Conservation (phyloP, 1,140 invertebrate genomes). For the Drosophila parabipectinata region DNA sequence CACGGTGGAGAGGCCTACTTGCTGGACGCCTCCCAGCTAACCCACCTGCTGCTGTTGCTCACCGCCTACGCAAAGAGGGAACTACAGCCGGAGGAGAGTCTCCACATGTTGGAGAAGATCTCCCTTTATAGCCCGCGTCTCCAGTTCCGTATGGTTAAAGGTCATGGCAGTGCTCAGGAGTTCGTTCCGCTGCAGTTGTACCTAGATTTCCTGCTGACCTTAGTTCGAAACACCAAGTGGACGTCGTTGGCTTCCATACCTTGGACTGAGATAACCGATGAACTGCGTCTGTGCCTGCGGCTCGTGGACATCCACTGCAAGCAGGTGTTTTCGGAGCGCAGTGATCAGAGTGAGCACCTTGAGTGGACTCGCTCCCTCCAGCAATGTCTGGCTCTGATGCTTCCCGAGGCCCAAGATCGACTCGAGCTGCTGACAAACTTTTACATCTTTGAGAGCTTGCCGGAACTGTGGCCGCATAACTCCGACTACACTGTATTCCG, state of each 20-base stretch:
- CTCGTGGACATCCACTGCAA: constrained; percentile 44
- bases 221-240: constrained; percentile 59
- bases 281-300: constrained; percentile 52
- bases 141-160: constrained; percentile 26
- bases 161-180: neutral
- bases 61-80: constrained; percentile 63
- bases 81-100: constrained; percentile 36
- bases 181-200: constrained; percentile 64
- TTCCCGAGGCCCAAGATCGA: constrained; percentile 83
- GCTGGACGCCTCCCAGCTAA: constrained; percentile 50
- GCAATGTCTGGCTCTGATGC: constrained; percentile 79
- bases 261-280: constrained; percentile 53
- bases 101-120: constrained; percentile 55
- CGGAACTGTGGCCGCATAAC: constrained; percentile 12
- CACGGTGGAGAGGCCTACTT: constrained; percentile 54
- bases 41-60: constrained; percentile 69
- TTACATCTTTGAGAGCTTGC: constrained; percentile 62
- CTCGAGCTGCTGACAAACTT: constrained; percentile 85
- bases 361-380: constrained; percentile 65
- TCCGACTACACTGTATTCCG: constrained; percentile 55
- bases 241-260: constrained; percentile 8
- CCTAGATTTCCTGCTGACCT: constrained; percentile 58
- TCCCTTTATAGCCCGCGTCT: constrained; percentile 32
- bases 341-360: constrained; percentile 7
- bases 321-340: constrained; percentile 17